Conservation (phyloP, 2,888 invertebrate genomes). For the Drosophila setosimentum region DNA sequence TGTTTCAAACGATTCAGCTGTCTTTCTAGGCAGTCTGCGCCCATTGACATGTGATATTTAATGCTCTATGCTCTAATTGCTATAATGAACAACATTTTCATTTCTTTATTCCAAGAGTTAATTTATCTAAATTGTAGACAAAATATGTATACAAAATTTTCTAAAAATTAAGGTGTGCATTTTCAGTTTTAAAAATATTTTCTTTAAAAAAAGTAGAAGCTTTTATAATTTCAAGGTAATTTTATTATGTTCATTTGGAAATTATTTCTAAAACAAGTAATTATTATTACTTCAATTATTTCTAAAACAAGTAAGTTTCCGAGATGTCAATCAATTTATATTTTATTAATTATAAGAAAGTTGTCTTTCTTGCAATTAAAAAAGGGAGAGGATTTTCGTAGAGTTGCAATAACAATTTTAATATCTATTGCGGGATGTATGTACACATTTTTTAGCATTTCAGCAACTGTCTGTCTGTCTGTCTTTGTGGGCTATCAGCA, state of each 20-base stretch:
- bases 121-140: not conserved
- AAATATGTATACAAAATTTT: not conserved
- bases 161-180: too few relatives aligned
- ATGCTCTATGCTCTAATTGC: constrained; percentile 73
- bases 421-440: too few relatives aligned
- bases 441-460: too few relatives aligned
- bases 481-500: constrained; percentile 24
- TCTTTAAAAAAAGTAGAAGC: too few relatives aligned
- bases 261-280: too few relatives aligned
- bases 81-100: constrained; percentile 37
- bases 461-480: not conserved
- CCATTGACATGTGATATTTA: constrained; percentile 75
- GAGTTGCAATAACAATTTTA: too few relatives aligned
- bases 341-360: too few relatives aligned
- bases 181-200: too few relatives aligned
- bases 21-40: constrained; percentile 28
- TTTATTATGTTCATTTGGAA: too few relatives aligned
- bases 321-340: too few relatives aligned
- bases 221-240: too few relatives aligned
- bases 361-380: not conserved
- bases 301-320: too few relatives aligned
- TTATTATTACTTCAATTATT: not conserved
- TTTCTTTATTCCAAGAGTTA: not conserved
- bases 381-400: not conserved
- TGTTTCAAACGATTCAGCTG: not conserved